A percentile compares a stretch with the other conserved stretches of the same genome.
Evolutionary conservation across 1,140 invertebrate genomes (phyloP).

Genomic region (Drosophila watanabei): DNA sequence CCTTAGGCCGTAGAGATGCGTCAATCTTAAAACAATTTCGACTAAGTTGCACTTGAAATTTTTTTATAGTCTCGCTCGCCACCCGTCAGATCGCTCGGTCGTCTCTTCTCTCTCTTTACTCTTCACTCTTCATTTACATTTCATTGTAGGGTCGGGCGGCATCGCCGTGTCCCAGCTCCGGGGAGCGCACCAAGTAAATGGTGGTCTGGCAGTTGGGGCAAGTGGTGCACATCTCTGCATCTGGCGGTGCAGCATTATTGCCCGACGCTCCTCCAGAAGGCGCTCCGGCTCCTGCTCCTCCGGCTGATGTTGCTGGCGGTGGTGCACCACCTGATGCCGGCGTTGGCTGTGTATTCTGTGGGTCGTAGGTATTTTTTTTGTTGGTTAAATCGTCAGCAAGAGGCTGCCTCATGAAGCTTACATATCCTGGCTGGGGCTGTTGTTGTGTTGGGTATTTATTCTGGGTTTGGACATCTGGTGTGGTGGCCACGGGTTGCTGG

Average conservation of each 20-base stretch:
- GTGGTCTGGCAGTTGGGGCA: constrained; percentile 83
- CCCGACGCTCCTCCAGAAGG: not conserved
- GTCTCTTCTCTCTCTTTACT: not conserved
- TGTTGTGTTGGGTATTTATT: constrained; percentile 33
- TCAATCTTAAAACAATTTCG: constrained; percentile 1
- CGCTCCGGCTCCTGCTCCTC: not conserved
- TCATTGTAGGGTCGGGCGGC: constrained; percentile 45
- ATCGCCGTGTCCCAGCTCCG: constrained; percentile 69
- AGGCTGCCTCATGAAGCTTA: constrained; percentile 28
- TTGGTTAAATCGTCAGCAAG: not conserved
- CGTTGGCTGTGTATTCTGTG: constrained; percentile 38
- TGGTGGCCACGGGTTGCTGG: constrained; percentile 23
- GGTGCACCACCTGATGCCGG: not conserved
- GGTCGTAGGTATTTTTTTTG: constrained; percentile 6
- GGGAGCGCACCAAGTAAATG: constrained; percentile 73
- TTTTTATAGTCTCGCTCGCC: constrained; percentile 17
- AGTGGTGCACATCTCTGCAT: constrained; percentile 81
- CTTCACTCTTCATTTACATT: not conserved
- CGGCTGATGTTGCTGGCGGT: not conserved
- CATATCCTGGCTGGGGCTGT: constrained; percentile 51
- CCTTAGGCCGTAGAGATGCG: not conserved
- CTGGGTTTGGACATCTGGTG: constrained; percentile 26
- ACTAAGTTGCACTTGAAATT: constrained; percentile 21
- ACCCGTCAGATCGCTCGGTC: not conserved
- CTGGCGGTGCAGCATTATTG: constrained; percentile 19